Conservation (phyloP, 2,888 invertebrate species). For the Melitaea athalia region DNA sequence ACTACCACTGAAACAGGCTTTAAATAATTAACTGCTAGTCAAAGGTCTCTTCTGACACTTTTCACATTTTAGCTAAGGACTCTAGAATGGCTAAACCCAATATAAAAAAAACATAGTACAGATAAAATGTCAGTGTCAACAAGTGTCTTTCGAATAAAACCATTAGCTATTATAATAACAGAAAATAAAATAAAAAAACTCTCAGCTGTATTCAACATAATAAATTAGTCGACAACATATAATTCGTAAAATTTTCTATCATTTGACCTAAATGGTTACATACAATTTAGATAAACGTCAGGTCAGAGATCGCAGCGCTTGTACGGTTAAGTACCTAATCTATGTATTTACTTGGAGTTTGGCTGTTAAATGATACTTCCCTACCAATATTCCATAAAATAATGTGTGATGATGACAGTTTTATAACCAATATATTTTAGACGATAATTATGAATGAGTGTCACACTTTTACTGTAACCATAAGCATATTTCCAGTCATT, state of each 20-base stretch:
- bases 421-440: not conserved
- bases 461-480: constrained; percentile 12
- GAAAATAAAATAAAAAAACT: not conserved
- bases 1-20: too few relatives aligned
- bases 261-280: constrained; percentile 47
- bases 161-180: too few relatives aligned
- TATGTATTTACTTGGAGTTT: constrained; percentile 13
- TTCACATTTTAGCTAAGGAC: too few relatives aligned
- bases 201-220: not conserved
- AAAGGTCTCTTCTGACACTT: too few relatives aligned
- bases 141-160: too few relatives aligned
- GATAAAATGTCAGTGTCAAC: too few relatives aligned
- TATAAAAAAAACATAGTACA: too few relatives aligned
- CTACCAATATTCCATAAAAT: not conserved
- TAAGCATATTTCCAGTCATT: constrained; percentile 18
- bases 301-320: constrained; percentile 38
- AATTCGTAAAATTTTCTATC: constrained; percentile 37
- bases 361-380: constrained; percentile 1
- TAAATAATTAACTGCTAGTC: too few relatives aligned
- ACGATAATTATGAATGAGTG: not conserved
- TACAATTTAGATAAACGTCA: constrained; percentile 45
- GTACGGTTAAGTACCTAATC: constrained; percentile 15
- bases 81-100: too few relatives aligned
- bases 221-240: not conserved
- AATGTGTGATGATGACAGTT: not conserved